phyloP scores from a whole-genome alignment of 1,140 invertebrate species.

The Penaeus indicus region DNA sequence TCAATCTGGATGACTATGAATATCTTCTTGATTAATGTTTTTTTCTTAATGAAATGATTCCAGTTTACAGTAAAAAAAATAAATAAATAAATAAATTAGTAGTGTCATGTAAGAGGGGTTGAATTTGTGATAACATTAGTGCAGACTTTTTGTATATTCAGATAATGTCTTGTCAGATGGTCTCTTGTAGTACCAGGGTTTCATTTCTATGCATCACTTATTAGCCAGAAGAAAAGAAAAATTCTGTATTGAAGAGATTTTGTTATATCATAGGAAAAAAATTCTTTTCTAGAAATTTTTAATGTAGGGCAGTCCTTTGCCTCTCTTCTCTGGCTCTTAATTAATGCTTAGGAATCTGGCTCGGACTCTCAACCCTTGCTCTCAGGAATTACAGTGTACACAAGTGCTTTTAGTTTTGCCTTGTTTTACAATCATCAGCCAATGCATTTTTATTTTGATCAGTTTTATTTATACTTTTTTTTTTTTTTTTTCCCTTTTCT shows the following conservation, averaged over 20 bases:
- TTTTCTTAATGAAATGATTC: background rate
- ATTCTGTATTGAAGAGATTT: background rate
- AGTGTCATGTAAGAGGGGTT: slow-evolving; percentile 2
- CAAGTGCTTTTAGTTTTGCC: slow-evolving; percentile 44
- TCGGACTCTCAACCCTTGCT: slow-evolving; percentile 21
- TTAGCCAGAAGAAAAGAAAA: slow-evolving; percentile 4
- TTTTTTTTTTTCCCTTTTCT: slow-evolving; percentile 39
- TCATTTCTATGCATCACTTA: slow-evolving; percentile 8
- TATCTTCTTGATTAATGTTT: too few relatives aligned
- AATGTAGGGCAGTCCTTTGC: background rate
- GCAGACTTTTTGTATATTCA: slow-evolving; percentile 19
- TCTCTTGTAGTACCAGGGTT: slow-evolving; percentile 25
- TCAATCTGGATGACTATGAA: too few relatives aligned
- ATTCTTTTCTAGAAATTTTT: background rate
- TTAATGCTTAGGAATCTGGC: slow-evolving; percentile 15
- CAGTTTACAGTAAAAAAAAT: background rate
- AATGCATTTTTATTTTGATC: slow-evolving; percentile 29
- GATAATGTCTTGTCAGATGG: slow-evolving; percentile 5
- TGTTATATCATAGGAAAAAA: background rate
- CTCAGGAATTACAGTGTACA: slow-evolving; percentile 52
- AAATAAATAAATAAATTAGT: too few relatives aligned
- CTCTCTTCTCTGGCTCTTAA: background rate
- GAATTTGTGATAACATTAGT: slow-evolving; percentile 31
- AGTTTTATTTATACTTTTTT: slow-evolving; percentile 18
- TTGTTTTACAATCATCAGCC: slow-evolving; percentile 31